Percentiles rank a stretch among this genome's conserved stretches.
Conservation (phyloP, 2,888 invertebrate genomes). For the Teleogryllus oceanicus region DNA sequence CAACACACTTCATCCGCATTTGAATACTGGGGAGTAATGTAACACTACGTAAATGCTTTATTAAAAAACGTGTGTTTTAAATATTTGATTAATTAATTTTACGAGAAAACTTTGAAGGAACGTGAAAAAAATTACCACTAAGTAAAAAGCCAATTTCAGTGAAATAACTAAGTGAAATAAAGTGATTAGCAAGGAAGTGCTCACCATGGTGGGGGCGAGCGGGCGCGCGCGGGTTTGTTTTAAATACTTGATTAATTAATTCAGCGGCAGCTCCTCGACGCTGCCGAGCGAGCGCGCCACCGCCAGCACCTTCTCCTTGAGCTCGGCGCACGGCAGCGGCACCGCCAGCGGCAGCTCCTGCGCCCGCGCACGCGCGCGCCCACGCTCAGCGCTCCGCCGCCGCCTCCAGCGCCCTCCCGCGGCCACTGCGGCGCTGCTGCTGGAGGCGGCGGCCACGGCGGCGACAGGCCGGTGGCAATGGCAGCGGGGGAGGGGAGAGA, state of each 20-base stretch:
- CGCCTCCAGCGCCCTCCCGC: neutral
- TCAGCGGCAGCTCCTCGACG: no score
- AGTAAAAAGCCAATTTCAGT: no score
- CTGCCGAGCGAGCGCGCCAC: neutral
- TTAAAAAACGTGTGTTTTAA: no score
- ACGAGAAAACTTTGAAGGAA: no score
- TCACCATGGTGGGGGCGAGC: neutral
- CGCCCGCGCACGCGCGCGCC: neutral
- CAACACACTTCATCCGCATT: no score
- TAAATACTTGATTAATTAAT: no score
- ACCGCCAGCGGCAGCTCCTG: neutral
- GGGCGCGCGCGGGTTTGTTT: no score
- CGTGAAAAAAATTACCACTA: no score
- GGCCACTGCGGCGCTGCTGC: neutral
- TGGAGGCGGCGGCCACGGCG: neutral
- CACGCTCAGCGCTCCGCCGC: neutral
- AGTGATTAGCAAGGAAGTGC: neutral
- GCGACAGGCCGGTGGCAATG: neutral
- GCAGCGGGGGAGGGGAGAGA: neutral
- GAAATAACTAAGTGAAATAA: no score
- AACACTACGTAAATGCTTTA: no score
- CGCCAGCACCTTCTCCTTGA: neutral
- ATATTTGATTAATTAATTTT: no score
- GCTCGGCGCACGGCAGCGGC: neutral
- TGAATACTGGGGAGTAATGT: no score